Percentiles rank a stretch among this genome's conserved stretches.
Conservation (phyloP, 2,113 vertebrate species). For the Balaeniceps rex region DNA sequence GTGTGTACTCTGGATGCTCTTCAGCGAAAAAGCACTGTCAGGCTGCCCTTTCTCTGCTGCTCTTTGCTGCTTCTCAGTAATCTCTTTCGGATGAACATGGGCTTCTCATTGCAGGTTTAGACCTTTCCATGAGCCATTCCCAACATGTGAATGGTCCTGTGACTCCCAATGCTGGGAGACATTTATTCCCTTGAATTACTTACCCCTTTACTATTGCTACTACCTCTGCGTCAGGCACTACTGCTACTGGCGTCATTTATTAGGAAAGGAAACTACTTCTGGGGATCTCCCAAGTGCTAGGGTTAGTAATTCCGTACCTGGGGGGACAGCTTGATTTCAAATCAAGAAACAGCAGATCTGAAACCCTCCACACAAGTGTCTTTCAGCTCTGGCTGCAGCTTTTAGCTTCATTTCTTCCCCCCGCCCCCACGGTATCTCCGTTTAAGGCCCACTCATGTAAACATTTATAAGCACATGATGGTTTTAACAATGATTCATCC, state of each 20-base stretch:
- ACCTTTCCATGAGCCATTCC: not conserved
- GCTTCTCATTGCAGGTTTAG: not conserved
- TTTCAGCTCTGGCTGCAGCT: not conserved
- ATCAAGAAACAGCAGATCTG: not conserved
- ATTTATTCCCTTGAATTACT: not conserved
- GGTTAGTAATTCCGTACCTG: not conserved
- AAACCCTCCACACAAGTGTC: not conserved
- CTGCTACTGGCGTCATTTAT: not conserved
- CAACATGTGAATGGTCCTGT: too few relatives aligned
- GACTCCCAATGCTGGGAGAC: not conserved
- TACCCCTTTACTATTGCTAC: not conserved
- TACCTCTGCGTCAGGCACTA: not conserved
- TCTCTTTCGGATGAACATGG: not conserved
- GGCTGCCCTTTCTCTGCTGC: not conserved
- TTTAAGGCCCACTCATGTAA: conserved; percentile 27
- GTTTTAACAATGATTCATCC: conserved; percentile 38
- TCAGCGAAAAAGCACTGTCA: not conserved
- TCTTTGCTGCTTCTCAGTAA: not conserved
- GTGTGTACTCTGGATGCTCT: not conserved
- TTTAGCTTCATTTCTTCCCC: not conserved
- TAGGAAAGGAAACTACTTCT: not conserved
- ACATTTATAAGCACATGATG: conserved; percentile 39
- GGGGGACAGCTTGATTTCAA: not conserved
- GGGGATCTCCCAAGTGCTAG: not conserved
- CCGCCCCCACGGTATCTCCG: not conserved